Conservation (phyloP, 1,140 invertebrate species). For the Eupeodes corollae region DNA sequence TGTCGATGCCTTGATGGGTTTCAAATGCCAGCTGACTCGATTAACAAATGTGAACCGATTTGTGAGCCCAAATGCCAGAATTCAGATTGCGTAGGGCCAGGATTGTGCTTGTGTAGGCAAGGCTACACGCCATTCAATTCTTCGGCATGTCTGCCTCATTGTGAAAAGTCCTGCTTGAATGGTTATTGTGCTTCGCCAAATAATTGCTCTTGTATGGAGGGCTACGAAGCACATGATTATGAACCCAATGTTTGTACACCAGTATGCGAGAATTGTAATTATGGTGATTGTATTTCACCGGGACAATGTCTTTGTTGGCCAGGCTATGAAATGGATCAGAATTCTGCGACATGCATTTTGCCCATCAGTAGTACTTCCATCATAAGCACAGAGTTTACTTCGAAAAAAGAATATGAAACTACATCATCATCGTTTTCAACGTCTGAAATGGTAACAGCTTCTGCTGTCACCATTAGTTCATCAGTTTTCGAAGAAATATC, state of each 20-base stretch:
- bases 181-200: conserved; percentile 42
- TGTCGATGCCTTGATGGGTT: conserved; percentile 51
- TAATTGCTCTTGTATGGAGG: conserved; percentile 44
- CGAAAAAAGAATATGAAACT: no score
- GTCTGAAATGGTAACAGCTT: no score
- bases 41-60: conserved; percentile 31
- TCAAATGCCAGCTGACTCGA: conserved; percentile 4
- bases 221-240: conserved; percentile 38
- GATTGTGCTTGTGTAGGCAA: not conserved
- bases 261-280: not conserved
- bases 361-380: no score
- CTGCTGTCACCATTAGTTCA: no score
- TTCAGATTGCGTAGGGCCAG: conserved; percentile 14
- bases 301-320: not conserved
- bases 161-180: conserved; percentile 40
- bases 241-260: conserved; percentile 24
- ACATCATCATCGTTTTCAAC: no score
- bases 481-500: no score
- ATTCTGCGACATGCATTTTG: no score
- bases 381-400: no score
- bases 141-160: conserved; percentile 38
- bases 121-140: conserved; percentile 6
- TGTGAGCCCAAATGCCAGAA: conserved; percentile 33
- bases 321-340: no score
- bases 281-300: conserved; percentile 10